Evolutionary conservation across 2,888 invertebrate species (phyloP).

Genomic region (Stratiomys singularior): DNA sequence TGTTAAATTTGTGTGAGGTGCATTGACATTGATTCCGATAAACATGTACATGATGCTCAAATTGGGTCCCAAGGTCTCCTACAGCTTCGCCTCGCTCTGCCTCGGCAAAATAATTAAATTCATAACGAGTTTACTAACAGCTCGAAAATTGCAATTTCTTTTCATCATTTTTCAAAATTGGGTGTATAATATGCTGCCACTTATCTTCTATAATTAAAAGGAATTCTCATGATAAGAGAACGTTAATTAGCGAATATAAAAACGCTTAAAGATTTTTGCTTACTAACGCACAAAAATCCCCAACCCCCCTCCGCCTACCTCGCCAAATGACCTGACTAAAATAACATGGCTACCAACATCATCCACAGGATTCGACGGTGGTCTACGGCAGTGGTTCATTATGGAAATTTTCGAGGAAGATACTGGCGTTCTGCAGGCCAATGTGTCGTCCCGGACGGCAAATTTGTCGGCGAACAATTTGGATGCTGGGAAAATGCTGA

Average conservation of each 20-base stretch:
- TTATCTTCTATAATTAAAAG: constrained; percentile 33
- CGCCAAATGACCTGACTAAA: constrained; percentile 5
- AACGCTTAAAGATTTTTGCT: constrained; percentile 37
- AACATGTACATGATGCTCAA: too few species aligned
- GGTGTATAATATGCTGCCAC: constrained; percentile 21
- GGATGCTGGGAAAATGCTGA: constrained; percentile 80
- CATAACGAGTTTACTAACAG: not conserved
- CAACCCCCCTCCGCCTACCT: not conserved
- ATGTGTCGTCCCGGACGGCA: constrained; percentile 76
- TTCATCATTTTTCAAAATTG: constrained; percentile 7
- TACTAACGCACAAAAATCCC: constrained; percentile 28
- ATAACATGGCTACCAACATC: constrained; percentile 2
- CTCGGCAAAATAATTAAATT: not conserved
- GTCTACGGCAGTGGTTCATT: constrained; percentile 77
- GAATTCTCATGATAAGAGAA: constrained; percentile 28
- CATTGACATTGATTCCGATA: too few species aligned
- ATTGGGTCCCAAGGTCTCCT: too few species aligned
- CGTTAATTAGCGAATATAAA: constrained; percentile 39
- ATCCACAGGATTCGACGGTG: constrained; percentile 75
- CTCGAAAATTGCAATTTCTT: constrained; percentile 24
- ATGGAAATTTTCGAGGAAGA: constrained; percentile 78
- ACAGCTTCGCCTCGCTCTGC: too few species aligned
- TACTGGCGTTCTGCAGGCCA: constrained; percentile 71
- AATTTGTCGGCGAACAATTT: constrained; percentile 81
- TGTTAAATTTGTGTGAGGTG: too few species aligned